Evolutionary conservation across 1,140 invertebrate genomes (phyloP).

Genomic region (Ridgeia piscesae): DNA sequence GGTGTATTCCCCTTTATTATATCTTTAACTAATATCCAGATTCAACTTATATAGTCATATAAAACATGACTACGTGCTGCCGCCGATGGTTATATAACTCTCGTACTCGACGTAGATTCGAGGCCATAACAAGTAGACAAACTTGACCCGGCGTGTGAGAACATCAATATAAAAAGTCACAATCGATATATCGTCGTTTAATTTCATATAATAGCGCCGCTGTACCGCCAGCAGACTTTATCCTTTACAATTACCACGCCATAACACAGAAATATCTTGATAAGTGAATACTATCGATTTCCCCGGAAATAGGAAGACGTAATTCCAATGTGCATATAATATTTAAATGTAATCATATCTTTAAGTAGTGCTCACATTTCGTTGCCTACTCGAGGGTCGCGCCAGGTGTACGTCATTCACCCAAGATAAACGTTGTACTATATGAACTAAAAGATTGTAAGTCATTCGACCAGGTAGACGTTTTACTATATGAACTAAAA

Average conservation of each 20-base stretch:
- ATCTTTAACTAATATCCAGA: too few species aligned
- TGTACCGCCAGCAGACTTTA: neutral
- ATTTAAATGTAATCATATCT: slow-evolving; percentile 2
- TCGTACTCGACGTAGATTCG: neutral
- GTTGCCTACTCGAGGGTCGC: neutral
- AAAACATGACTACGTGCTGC: too few species aligned
- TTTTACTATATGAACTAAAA: neutral
- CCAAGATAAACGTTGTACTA: neutral
- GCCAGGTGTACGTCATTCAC: neutral
- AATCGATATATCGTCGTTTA: neutral
- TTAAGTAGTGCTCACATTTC: neutral
- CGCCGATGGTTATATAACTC: too few species aligned
- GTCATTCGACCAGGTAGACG: neutral
- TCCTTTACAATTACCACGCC: neutral
- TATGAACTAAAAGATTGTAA: neutral
- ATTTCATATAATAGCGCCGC: neutral
- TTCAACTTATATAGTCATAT: too few species aligned
- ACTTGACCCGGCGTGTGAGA: neutral
- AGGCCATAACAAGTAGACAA: neutral
- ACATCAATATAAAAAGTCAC: neutral
- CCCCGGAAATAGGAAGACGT: neutral
- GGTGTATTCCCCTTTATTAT: neutral
- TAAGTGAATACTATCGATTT: neutral
- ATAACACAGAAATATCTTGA: neutral
- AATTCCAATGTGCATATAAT: neutral